A percentile compares a stretch with the other conserved stretches of the same genome.
Evolutionary conservation across 2,888 invertebrate genomes (phyloP).

Genomic region (Catocala nupta): DNA sequence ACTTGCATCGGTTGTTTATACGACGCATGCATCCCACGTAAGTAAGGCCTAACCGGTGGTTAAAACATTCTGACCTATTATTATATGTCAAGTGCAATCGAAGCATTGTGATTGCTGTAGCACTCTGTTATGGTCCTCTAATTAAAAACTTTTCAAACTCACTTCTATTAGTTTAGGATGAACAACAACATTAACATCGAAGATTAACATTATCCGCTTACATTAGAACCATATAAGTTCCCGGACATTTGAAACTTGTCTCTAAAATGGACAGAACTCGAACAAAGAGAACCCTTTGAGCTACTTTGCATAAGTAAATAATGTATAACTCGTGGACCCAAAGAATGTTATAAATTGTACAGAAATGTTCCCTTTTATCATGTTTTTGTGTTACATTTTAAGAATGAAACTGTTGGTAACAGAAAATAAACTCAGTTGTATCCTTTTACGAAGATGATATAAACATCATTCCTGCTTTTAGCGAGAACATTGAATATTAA

Average conservation of each 20-base stretch:
- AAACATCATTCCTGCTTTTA: not conserved
- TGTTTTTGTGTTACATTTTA: constrained; percentile 1
- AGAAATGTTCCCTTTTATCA: constrained; percentile 14
- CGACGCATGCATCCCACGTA: no score
- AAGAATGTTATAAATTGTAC: constrained; percentile 33
- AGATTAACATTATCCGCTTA: not conserved
- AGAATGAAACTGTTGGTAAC: constrained; percentile 4
- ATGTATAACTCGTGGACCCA: constrained; percentile 20
- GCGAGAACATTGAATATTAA: not conserved
- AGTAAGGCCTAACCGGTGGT: no score
- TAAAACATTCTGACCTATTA: no score
- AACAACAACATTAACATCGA: no score
- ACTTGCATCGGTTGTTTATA: no score
- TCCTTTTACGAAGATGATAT: not conserved
- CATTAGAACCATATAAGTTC: not conserved
- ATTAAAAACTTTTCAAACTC: no score
- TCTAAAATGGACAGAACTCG: constrained; percentile 19
- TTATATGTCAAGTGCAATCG: no score
- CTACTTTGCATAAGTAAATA: constrained; percentile 24
- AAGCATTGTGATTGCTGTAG: no score
- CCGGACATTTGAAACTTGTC: constrained; percentile 27
- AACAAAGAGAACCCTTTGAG: constrained; percentile 30
- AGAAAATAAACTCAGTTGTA: constrained; percentile 3
- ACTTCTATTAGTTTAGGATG: not conserved
- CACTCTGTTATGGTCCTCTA: no score